These are phyloP conservation scores for Aphodius granarius DNA, from an alignment of 2,888 invertebrate genomes.

Conservation along the genomic window DNA sequence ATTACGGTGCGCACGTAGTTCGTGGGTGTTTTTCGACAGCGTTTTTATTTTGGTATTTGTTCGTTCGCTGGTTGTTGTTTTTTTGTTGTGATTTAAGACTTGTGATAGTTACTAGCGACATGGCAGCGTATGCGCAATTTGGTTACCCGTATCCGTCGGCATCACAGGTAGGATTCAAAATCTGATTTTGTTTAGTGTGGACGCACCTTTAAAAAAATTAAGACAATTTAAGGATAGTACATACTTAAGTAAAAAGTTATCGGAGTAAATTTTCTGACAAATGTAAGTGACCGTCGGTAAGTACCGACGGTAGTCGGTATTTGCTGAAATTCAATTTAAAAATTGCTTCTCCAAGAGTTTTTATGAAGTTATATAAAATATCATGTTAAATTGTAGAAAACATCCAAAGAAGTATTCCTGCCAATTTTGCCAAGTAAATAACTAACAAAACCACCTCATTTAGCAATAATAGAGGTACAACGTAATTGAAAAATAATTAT, in stretches of 20 bases:
- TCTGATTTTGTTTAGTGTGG: background rate
- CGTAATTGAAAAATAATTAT: constrained; percentile 12
- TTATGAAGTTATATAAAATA: too few species aligned
- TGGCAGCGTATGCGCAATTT: constrained; percentile 89
- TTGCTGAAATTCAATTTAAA: too few species aligned
- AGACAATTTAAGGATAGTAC: too few species aligned
- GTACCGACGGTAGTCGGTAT: too few species aligned
- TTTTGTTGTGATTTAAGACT: constrained; percentile 28
- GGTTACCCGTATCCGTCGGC: constrained; percentile 92
- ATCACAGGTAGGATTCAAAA: constrained; percentile 81
- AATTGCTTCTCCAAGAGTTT: too few species aligned
- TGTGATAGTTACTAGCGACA: constrained; percentile 40
- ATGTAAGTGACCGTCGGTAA: too few species aligned
- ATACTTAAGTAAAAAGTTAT: too few species aligned
- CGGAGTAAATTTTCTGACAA: too few species aligned
- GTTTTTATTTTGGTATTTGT: background rate
- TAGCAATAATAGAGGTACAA: background rate
- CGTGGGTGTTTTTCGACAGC: background rate
- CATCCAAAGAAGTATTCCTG: background rate
- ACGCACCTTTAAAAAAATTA: too few species aligned
- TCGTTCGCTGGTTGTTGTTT: constrained; percentile 36
- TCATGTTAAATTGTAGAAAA: too few species aligned
- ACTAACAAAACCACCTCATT: background rate
- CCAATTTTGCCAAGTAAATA: background rate
- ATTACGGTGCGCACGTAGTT: background rate